Conservation (phyloP, 2,888 invertebrate genomes). For the Leptarthrus brevirostris region DNA sequence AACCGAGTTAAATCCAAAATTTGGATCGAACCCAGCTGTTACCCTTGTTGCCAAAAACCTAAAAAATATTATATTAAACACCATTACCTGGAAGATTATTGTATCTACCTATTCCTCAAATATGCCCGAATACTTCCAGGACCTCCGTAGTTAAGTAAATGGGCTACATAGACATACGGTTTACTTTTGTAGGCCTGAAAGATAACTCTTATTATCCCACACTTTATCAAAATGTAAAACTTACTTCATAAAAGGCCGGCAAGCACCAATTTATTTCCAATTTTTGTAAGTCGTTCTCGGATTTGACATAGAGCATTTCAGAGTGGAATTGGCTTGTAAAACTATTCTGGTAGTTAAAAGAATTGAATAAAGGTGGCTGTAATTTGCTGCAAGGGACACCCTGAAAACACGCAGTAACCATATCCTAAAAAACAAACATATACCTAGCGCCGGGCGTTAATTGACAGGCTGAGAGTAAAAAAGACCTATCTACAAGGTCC, state of each 20-base stretch:
- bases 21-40: constrained; percentile 78
- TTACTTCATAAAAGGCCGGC: constrained; percentile 60
- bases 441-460: too few relatives aligned
- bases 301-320: constrained; percentile 76
- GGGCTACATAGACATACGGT: constrained; percentile 77
- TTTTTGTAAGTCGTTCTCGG: constrained; percentile 78
- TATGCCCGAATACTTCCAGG: constrained; percentile 84
- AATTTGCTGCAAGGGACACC: constrained; percentile 76
- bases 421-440: constrained; percentile 44
- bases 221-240: too few relatives aligned
- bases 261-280: constrained; percentile 68
- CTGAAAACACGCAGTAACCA: constrained; percentile 73
- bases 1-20: constrained; percentile 82
- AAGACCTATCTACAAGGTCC: too few relatives aligned
- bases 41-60: constrained; percentile 82
- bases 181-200: constrained; percentile 62
- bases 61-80: constrained; percentile 54
- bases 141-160: constrained; percentile 88
- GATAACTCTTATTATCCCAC: too few relatives aligned
- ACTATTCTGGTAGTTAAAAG: constrained; percentile 62
- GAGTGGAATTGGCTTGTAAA: constrained; percentile 62
- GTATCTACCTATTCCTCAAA: constrained; percentile 75
- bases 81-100: not conserved
- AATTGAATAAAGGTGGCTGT: constrained; percentile 73
- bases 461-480: not conserved